Conservation (phyloP, 1,140 invertebrate genomes). For the Drosophila jambulina region DNA sequence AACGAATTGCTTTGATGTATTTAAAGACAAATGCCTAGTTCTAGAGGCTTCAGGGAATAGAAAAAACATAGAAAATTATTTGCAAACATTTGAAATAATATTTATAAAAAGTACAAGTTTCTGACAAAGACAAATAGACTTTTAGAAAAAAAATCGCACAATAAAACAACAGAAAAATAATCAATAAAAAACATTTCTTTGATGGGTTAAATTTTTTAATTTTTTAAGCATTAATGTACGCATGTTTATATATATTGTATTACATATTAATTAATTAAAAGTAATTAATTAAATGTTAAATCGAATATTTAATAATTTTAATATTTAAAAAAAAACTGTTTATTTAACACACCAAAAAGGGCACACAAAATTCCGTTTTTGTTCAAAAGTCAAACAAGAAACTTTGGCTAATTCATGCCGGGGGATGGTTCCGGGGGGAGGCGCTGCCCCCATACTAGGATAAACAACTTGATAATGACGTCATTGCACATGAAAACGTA, state of each 20-base stretch:
- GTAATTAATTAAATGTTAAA: background rate
- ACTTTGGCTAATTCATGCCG: conserved; percentile 28
- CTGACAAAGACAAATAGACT: conserved; percentile 19
- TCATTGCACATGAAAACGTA: conserved; percentile 26
- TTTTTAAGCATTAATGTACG: too few relatives aligned
- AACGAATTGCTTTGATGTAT: conserved; percentile 4
- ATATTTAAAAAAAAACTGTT: too few relatives aligned
- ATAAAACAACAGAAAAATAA: background rate
- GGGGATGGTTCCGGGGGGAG: background rate
- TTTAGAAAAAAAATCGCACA: background rate
- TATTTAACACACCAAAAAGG: background rate
- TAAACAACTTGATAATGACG: conserved; percentile 36
- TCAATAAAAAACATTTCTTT: background rate
- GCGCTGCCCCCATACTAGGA: background rate
- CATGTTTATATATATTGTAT: background rate
- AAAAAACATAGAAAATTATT: background rate
- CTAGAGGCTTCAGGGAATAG: background rate
- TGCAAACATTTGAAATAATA: conserved; percentile 2
- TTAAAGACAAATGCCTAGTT: conserved; percentile 17
- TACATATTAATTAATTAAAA: background rate
- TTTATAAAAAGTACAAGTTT: conserved; percentile 2
- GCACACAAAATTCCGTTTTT: background rate
- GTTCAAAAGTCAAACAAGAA: conserved; percentile 15
- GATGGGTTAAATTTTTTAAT: background rate
- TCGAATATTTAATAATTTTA: too few relatives aligned